phyloP scores from a whole-genome alignment of 2,888 invertebrate genomes.

The Watsonalla cultraria region DNA sequence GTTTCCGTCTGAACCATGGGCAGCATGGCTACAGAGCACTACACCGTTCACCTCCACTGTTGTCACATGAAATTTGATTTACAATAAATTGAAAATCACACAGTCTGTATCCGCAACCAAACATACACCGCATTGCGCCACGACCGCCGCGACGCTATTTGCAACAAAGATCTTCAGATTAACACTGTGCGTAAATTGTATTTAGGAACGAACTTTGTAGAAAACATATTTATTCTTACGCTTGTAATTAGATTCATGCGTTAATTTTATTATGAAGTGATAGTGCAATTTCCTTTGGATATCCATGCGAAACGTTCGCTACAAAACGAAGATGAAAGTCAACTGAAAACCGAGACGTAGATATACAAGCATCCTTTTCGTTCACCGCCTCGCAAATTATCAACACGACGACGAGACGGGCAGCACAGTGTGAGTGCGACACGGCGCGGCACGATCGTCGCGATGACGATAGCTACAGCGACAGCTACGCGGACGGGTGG shows the following conservation, averaged over 20 bases:
- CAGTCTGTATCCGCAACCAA: constrained; percentile 64
- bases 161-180: constrained; percentile 38
- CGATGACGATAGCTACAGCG: constrained; percentile 20
- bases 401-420: constrained; percentile 43
- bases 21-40: constrained; percentile 65
- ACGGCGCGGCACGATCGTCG: constrained; percentile 28
- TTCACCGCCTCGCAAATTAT: constrained; percentile 71
- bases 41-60: constrained; percentile 50
- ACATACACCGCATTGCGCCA: constrained; percentile 78
- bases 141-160: constrained; percentile 65
- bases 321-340: constrained; percentile 78
- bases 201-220: no score
- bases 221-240: no score
- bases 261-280: constrained; percentile 72
- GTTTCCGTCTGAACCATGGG: constrained; percentile 72
- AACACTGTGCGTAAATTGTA: constrained; percentile 18
- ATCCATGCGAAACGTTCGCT: constrained; percentile 76
- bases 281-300: constrained; percentile 72
- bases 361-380: constrained; percentile 77
- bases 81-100: constrained; percentile 55
- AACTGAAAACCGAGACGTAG: constrained; percentile 78
- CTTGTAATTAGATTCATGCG: constrained; percentile 25
- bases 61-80: constrained; percentile 44
- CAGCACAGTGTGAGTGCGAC: constrained; percentile 17
- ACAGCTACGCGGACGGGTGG: constrained; percentile 28